Conservation (phyloP, 2,797 vertebrate species). For the Diglossa cyanea region DNA sequence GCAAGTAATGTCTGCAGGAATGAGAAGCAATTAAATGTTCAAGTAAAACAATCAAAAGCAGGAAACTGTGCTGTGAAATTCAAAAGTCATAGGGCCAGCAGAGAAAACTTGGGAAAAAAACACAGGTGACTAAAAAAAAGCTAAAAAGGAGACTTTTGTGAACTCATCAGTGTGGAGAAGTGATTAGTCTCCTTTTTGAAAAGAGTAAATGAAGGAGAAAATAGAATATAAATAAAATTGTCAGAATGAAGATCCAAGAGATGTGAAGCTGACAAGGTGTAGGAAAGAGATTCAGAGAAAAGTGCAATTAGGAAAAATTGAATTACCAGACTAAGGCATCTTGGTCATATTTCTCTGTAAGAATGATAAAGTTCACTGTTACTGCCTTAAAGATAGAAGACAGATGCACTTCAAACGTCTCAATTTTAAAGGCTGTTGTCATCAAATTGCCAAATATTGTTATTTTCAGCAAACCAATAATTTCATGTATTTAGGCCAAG, state of each 20-base stretch:
- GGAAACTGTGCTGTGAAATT: not conserved
- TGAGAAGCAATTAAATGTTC: conserved; percentile 34
- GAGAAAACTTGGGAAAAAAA: not conserved
- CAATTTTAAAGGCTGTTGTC: not conserved
- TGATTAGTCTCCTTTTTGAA: not conserved
- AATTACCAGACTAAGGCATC: not conserved
- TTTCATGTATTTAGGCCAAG: not conserved
- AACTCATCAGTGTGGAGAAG: not conserved
- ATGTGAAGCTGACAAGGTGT: not conserved
- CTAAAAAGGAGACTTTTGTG: not conserved
- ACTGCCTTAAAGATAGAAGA: not conserved
- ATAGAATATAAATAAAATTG: not conserved
- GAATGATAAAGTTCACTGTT: not conserved
- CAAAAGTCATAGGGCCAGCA: not conserved
- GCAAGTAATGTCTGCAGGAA: not conserved
- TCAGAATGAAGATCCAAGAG: not conserved
- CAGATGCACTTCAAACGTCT: not conserved
- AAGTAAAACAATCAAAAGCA: not conserved
- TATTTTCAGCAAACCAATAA: not conserved
- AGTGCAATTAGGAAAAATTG: not conserved
- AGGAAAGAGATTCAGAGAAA: not conserved
- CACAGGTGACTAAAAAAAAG: not conserved
- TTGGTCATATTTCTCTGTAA: not conserved
- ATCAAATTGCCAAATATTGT: not conserved
- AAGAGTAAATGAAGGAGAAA: not conserved